Base-by-base conservation (phyloP, 2,113 vertebrate genomes). In the Chaetorhynchus papuensis region DNA sequence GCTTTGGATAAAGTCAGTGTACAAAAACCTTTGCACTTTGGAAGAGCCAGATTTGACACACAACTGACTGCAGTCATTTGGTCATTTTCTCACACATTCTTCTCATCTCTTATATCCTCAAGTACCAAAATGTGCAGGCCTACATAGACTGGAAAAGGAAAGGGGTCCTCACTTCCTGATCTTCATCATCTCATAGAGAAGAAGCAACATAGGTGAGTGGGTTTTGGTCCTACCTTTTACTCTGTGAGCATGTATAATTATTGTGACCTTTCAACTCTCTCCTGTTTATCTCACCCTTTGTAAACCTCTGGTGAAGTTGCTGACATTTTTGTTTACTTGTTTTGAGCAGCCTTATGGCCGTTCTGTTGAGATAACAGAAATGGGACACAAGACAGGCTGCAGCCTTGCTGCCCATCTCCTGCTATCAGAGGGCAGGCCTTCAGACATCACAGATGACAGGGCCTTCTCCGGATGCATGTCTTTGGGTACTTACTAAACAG, bases 1-100 rank as follows among this genome's bases (percentile, higher is more conserved):
- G 23, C 15, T 44, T 20, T 0, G 0, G 5, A 61, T 21, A 64
- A 93, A 80, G 50, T 10, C 2, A 45, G 23, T 2, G 9, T 28
- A 66, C 21, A 47, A 69, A 76, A 90, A 14, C 37, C 61, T 71
- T 41, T 15, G 50, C 14, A 14, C 23, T 80, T 88, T 45, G 39
- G 35, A 83, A 92, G 26, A 30, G 26, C 10, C n/a, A 63, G 53
- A 65, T 57, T 19, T 76, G 64, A 79, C n/a, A 88, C 4, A 37
- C 44, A 83, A 39, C 33, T 42, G 35, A 83, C 37, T 57, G 41
- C 53, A 79, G 49, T n/a, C 13, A 56, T 59, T 70, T 66, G 33
- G 44, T 52, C 13, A n/a, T 72, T 69, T 85, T 64, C 52, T 85
- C 35, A 49, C 4, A 44, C 39, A 49, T 76, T 85, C 61, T 68